These are phyloP conservation scores for Corapipo altera DNA, from an alignment of 2,113 vertebrate species.

Conservation along the genomic window DNA sequence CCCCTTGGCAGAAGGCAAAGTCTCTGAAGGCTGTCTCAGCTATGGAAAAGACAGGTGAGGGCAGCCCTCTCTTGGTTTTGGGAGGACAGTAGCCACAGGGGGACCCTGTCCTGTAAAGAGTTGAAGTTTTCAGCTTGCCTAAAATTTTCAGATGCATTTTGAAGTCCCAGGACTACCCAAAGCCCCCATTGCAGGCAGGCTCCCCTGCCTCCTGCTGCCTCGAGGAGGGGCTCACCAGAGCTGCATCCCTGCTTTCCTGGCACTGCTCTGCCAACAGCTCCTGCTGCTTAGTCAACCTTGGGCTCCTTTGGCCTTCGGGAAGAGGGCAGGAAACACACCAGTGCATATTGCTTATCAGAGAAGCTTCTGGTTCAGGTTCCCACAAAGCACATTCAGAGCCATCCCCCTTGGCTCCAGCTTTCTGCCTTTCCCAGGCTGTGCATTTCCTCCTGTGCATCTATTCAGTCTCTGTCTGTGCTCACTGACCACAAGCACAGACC, in stretches of 20 bases:
- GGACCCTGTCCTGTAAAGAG: neutral
- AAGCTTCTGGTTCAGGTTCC: neutral
- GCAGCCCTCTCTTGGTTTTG: neutral
- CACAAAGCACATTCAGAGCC: neutral
- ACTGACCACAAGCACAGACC: neutral
- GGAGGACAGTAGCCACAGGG: neutral
- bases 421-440: neutral
- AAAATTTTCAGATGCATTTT: neutral
- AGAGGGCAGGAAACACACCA: neutral
- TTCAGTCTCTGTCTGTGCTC: neutral
- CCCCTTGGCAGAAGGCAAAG: neutral
- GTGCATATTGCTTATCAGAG: neutral
- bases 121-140: neutral
- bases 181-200: accelerated
- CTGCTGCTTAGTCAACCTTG: neutral
- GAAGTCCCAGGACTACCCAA: neutral
- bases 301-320: neutral
- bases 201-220: neutral
- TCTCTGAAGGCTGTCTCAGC: neutral
- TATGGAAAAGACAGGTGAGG: neutral
- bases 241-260: neutral
- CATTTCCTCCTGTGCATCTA: neutral
- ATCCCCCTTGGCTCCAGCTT: neutral
- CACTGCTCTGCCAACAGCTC: accelerated
- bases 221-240: neutral